Evolutionary conservation across 2,113 vertebrate genomes (phyloP).

Genomic region (Sakesphorus luctuosus): DNA sequence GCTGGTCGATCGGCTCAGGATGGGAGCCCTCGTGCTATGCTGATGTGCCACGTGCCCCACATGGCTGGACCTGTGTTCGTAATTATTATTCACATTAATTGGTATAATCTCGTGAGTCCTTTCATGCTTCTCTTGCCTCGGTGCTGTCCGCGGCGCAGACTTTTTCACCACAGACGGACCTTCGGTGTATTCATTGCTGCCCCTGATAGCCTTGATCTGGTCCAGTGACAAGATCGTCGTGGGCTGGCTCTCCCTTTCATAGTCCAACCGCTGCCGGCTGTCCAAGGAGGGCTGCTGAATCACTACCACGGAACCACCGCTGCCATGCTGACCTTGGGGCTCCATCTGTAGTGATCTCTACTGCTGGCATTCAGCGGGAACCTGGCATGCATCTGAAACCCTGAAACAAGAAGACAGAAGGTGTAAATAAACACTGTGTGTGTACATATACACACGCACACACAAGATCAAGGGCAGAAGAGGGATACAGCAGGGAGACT

Average conservation of each 20-base stretch:
- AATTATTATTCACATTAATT: slow-evolving; percentile 92
- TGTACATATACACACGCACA: not conserved
- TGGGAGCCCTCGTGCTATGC: slow-evolving; percentile 75
- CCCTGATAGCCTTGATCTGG: slow-evolving; percentile 96
- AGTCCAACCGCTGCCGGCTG: slow-evolving; percentile 86
- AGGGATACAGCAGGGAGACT: slow-evolving; percentile 32
- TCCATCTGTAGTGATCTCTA: slow-evolving; percentile 93
- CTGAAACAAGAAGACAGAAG: slow-evolving; percentile 66
- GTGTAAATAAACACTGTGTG: not conserved
- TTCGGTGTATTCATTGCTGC: slow-evolving; percentile 95
- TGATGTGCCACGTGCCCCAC: slow-evolving; percentile 65
- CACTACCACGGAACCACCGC: slow-evolving; percentile 86
- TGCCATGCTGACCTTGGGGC: slow-evolving; percentile 91
- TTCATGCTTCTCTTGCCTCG: slow-evolving; percentile 91
- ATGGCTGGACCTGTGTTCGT: slow-evolving; percentile 80
- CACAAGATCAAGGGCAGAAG: slow-evolving; percentile 17
- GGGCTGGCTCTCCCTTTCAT: slow-evolving; percentile 84
- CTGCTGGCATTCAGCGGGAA: slow-evolving; percentile 90
- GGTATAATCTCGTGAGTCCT: slow-evolving; percentile 95
- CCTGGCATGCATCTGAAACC: slow-evolving; percentile 95
- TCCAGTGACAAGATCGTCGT: slow-evolving; percentile 92
- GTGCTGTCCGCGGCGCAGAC: slow-evolving; percentile 76
- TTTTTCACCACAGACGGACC: slow-evolving; percentile 89
- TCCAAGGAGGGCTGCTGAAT: slow-evolving; percentile 89
- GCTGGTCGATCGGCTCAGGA: slow-evolving; percentile 92